Evolutionary conservation across 53 echinoderm and acorn worm genomes (phyloP).

Genomic region (Paracentrotus lividus): DNA sequence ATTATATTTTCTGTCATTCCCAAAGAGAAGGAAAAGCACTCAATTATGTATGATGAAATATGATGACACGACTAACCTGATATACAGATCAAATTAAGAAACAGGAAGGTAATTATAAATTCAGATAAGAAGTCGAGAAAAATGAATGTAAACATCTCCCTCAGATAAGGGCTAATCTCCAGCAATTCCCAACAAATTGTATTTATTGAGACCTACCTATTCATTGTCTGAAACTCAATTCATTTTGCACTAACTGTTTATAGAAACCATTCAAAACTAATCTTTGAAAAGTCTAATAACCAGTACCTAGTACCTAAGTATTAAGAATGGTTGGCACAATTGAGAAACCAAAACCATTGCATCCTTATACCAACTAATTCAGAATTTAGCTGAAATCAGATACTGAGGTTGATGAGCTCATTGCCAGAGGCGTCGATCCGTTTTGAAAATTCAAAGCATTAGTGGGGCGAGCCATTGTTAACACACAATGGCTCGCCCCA

Average conservation of each 20-base stretch:
- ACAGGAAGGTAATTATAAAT: neutral
- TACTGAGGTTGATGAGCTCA: too few species aligned
- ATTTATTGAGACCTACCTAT: neutral
- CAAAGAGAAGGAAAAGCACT: neutral
- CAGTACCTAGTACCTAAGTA: neutral
- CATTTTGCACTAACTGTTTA: too few species aligned
- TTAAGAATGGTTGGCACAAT: neutral
- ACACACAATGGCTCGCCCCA: too few species aligned
- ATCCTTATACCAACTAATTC: neutral
- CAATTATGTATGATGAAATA: neutral
- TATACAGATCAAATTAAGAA: neutral
- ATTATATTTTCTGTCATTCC: too few species aligned
- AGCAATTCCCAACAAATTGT: neutral
- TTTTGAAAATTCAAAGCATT: too few species aligned
- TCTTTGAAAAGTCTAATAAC: neutral
- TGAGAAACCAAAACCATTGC: neutral
- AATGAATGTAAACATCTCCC: neutral
- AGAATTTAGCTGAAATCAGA: neutral
- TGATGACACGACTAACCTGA: neutral
- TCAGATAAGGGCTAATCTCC: neutral
- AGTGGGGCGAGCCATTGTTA: too few species aligned
- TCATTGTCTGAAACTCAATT: too few species aligned
- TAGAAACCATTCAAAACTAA: too few species aligned
- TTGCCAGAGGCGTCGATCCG: too few species aligned
- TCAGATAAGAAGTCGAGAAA: neutral